Evolutionary conservation across 2,888 invertebrate species (phyloP).

Genomic region (Hypolimnas misippus): DNA sequence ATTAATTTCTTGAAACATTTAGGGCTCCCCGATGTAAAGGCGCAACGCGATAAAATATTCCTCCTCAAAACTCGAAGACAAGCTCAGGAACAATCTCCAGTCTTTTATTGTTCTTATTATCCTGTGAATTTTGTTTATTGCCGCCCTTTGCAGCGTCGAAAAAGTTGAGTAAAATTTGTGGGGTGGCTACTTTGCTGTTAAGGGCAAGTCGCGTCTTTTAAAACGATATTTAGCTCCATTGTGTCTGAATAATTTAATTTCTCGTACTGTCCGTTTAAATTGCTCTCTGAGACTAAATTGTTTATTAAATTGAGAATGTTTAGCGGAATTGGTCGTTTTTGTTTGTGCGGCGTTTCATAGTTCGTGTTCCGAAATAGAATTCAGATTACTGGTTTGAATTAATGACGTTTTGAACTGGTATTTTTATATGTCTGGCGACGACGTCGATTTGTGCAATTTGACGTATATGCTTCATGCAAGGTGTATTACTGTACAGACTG

Average conservation of each 20-base stretch:
- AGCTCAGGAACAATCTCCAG: constrained; percentile 47
- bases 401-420: too few species aligned
- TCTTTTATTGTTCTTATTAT: constrained; percentile 60
- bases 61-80: constrained; percentile 48
- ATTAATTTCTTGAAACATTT: constrained; percentile 28
- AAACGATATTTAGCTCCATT: constrained; percentile 19
- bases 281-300: constrained; percentile 7
- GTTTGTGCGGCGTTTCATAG: too few species aligned
- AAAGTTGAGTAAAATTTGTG: constrained; percentile 28
- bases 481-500: too few species aligned
- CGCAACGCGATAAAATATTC: constrained; percentile 54
- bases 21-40: constrained; percentile 16
- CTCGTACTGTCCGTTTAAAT: constrained; percentile 5
- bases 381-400: too few species aligned
- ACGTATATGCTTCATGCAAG: too few species aligned
- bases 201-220: constrained; percentile 2
- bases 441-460: too few species aligned
- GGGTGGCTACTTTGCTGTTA: constrained; percentile 18
- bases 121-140: constrained; percentile 57
- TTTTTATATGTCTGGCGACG: too few species aligned
- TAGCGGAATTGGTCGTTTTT: neutral
- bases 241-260: constrained; percentile 21
- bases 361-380: too few species aligned
- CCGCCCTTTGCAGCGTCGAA: constrained; percentile 37
- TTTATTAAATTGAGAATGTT: constrained; percentile 1